Base-by-base conservation (phyloP, 2,797 vertebrate species). In the Natrix natrix region DNA sequence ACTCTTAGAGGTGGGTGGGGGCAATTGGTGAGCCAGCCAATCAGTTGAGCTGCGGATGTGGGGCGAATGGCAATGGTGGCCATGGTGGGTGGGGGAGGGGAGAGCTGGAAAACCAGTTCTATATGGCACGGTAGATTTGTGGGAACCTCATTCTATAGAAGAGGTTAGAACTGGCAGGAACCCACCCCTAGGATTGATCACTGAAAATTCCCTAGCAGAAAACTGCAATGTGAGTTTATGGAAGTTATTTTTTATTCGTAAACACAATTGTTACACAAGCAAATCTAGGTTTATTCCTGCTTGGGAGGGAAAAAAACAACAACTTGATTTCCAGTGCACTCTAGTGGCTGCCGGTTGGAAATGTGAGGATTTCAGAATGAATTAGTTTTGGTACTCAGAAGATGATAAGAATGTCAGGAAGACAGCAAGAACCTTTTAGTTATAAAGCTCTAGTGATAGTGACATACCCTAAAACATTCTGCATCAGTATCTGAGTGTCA, bases 311-410 rank as follows among this genome's bases (percentile, higher is more conserved):
- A 32, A 32, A n/a, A 17, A 13, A 13, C 63, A 94, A 95, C 93
- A 92, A 87, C 24, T 94, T 89, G 96, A 90, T 94, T 95, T 94
- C 52, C 96, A 96, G 95, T 95, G 93, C 97, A 93, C 97, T 97
- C 97, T 98, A 94, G 97, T 97, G 98, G 97, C 63, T 1, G 57
- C 90, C 87, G 0, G 22, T 86, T 3, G 32, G 92, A 93, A 96
- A 90, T 94, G 91, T 91, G 86, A 56, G n/a, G 63, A 54, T 88
- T 69, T 6, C n/a, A 24, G 13, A 90, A 56, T 55, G 55, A 89
- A 94, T 83, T 86, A 5, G 14, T 88, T 11, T 87, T 17, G 16
- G 13, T 60, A 16, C 20, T 56, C 43, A 24, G 26, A 87, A 54
- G 0, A 91, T 52, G 32, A 11, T 90, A 56, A 20, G 86, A 92